These are phyloP conservation scores for Gymnopithys bicolor DNA, from an alignment of 2,797 vertebrate genomes.

Conservation along the genomic window DNA sequence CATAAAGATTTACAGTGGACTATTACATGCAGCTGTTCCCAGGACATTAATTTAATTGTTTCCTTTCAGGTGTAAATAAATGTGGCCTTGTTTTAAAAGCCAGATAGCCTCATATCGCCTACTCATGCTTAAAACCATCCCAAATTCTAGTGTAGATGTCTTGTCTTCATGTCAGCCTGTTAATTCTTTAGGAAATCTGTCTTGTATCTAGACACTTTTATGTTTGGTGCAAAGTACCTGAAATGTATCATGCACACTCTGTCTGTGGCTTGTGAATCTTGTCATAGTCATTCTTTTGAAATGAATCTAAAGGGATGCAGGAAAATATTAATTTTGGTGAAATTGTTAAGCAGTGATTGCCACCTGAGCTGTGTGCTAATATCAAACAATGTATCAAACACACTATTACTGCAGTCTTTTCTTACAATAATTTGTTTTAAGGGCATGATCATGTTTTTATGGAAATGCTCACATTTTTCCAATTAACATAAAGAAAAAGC, in stretches of 20 bases:
- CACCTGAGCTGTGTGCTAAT: not conserved
- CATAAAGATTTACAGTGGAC: not conserved
- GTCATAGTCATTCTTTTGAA: not conserved
- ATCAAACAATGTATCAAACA: not conserved
- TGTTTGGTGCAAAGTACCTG: not conserved
- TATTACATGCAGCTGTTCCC: not conserved
- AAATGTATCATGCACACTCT: not conserved
- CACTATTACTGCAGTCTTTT: not conserved
- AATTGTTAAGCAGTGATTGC: not conserved
- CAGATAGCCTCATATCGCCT: not conserved
- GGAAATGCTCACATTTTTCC: not conserved
- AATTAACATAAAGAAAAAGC: not conserved
- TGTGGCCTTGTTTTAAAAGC: not conserved
- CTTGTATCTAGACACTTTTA: not conserved
- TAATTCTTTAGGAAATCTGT: not conserved
- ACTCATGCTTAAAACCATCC: not conserved
- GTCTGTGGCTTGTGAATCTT: not conserved
- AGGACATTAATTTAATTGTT: constrained; percentile 12
- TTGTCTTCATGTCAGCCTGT: not conserved
- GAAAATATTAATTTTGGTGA: not conserved
- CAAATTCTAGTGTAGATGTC: not conserved
- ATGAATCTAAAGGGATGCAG: not conserved
- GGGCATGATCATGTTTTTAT: not conserved
- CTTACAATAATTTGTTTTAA: not conserved
- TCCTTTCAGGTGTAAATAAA: not conserved